Evolutionary conservation across 2,888 invertebrate genomes (phyloP).

Genomic region (Thymelicus lineola): DNA sequence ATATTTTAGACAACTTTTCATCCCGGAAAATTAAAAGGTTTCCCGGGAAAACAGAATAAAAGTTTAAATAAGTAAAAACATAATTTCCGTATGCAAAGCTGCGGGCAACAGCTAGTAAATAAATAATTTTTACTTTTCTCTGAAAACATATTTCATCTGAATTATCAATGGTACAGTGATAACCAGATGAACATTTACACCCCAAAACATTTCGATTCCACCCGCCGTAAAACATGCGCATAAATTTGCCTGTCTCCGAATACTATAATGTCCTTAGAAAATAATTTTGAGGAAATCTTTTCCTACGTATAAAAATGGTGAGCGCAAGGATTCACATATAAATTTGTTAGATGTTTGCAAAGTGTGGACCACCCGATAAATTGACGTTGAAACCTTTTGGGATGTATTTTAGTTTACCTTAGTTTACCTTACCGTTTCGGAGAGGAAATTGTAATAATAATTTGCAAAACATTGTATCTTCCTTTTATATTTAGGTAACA

Average conservation of each 20-base stretch:
- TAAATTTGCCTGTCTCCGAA: slow-evolving; percentile 23
- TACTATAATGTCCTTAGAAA: slow-evolving; percentile 19
- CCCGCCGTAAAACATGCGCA: slow-evolving; percentile 23
- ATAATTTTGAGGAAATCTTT: slow-evolving; percentile 31
- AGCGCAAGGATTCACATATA: background rate
- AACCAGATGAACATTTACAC: slow-evolving; percentile 1
- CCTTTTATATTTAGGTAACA: too few relatives aligned
- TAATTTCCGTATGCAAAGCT: too few relatives aligned
- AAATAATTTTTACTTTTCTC: too few relatives aligned
- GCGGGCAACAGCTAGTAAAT: too few relatives aligned
- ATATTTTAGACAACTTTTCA: too few relatives aligned
- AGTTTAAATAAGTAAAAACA: too few relatives aligned
- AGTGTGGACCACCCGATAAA: background rate
- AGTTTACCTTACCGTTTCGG: background rate
- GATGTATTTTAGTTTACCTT: background rate
- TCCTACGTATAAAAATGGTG: slow-evolving; percentile 8
- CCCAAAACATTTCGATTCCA: slow-evolving; percentile 10
- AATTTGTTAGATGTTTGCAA: slow-evolving; percentile 2
- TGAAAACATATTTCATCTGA: too few relatives aligned
- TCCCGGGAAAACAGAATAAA: too few relatives aligned
- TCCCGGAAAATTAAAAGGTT: too few relatives aligned
- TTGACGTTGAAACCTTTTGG: slow-evolving; percentile 1
- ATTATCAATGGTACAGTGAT: background rate
- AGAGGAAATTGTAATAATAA: background rate
- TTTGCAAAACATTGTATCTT: background rate